Conservation (phyloP, 2,888 invertebrate species). For the Steinernema scapterisci region DNA sequence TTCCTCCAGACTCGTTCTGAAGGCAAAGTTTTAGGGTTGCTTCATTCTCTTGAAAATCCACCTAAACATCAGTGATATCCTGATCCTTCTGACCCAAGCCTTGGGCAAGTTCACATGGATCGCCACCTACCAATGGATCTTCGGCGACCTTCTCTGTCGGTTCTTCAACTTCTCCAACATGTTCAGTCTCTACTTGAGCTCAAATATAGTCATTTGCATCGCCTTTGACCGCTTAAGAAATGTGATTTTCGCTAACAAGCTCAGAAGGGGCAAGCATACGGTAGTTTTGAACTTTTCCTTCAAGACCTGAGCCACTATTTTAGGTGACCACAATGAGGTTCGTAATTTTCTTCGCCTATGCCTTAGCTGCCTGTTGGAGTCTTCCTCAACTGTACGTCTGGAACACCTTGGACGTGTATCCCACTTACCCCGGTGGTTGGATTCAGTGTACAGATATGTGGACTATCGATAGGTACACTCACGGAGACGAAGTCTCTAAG, state of each 20-base stretch:
- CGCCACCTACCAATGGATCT: slow-evolving; percentile 60
- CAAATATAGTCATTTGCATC: slow-evolving; percentile 65
- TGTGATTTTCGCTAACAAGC: slow-evolving; percentile 57
- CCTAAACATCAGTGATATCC: slow-evolving; percentile 61
- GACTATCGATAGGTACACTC: slow-evolving; percentile 40
- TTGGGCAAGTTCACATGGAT: slow-evolving; percentile 64
- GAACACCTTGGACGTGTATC: slow-evolving; percentile 49
- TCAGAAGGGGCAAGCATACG: slow-evolving; percentile 36
- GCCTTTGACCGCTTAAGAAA: slow-evolving; percentile 63
- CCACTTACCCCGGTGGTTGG: slow-evolving; percentile 45
- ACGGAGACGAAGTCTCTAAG: background rate
- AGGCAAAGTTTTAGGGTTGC: slow-evolving; percentile 49
- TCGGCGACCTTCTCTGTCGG: slow-evolving; percentile 56
- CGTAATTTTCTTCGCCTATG: slow-evolving; percentile 55
- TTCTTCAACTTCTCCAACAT: slow-evolving; percentile 60
- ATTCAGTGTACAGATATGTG: slow-evolving; percentile 63
- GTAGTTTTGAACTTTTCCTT: slow-evolving; percentile 29
- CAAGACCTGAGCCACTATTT: slow-evolving; percentile 43
- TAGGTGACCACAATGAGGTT: slow-evolving; percentile 46
- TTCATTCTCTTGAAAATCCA: slow-evolving; percentile 65
- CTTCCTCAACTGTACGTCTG: slow-evolving; percentile 61
- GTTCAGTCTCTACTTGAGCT: slow-evolving; percentile 62
- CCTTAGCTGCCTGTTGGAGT: slow-evolving; percentile 52
- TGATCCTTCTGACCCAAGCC: slow-evolving; percentile 55
- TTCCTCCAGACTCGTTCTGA: background rate